Base-by-base conservation (phyloP, 2,888 invertebrate genomes). In the Lampropteryx suffumata region DNA sequence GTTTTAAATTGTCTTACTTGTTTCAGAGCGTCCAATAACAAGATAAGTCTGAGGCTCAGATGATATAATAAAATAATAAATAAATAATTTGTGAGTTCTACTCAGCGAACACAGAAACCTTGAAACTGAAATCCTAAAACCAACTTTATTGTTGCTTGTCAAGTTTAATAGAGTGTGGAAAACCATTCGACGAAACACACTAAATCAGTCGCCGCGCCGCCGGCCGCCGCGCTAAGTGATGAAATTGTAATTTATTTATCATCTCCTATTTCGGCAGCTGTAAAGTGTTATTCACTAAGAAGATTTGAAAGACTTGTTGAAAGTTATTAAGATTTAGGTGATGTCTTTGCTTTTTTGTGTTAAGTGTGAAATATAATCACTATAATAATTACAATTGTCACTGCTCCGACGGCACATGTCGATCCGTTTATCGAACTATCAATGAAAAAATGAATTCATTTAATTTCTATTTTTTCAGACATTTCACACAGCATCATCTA, bases 221-320 rank as follows among this genome's bases (percentile, higher is more conserved):
- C n/a, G n/a, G n/a, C n/a, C n/a, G n/a, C n/a, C n/a, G n/a, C n/a
- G 17, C 28, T 53, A 51, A 57, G 39, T 49, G 52, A 52, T 49
- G 51, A 52, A 49, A 44, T 37, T 49, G 44, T 52, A 46, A 55
- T 50, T 52, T 52, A 47, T 53, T 36, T 50, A 43, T 42, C 40
- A 53, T 28, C 45, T 30, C 40, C 34, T 35, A 44, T 40, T 50
- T 45, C 26, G 27, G 33, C 33, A 42, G 39, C 36, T 37, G 32
- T 17, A n/a, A n/a, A n/a, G n/a, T n/a, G n/a, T n/a, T n/a, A 17
- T 30, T 44, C 28, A 40, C 14, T 45, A 35, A 35, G 7, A 8
- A 50, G 36, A 39, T 44, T 50, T 32, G 39, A 13, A 28, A 33
- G n/a, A n/a, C 21, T 43, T 17, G 34, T 40, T 40, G 34, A 34